Evolutionary conservation across 2,113 vertebrate genomes (phyloP).

Genomic region (Oncorhynchus gorbuscha): DNA sequence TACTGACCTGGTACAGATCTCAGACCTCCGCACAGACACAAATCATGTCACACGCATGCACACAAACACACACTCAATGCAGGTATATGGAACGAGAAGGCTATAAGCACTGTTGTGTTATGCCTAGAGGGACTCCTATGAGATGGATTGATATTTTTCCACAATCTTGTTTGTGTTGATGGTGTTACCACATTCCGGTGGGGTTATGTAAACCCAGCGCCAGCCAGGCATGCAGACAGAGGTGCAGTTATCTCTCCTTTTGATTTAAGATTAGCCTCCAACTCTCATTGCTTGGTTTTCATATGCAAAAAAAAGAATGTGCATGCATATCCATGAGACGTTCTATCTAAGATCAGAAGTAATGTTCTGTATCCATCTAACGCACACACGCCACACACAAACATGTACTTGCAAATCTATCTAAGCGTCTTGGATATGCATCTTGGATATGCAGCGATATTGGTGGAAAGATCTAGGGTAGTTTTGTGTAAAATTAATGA

Average conservation of each 20-base stretch:
- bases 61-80: no score
- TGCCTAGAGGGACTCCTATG: neutral
- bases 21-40: no score
- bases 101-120: neutral
- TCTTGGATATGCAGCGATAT: neutral
- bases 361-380: conserved; percentile 24
- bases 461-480: neutral
- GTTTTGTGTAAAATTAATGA: neutral
- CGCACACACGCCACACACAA: neutral
- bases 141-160: neutral
- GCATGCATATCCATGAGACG: conserved; percentile 6
- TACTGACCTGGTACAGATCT: no score
- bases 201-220: conserved; percentile 10
- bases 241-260: conserved; percentile 2
- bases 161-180: neutral
- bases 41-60: no score
- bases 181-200: neutral
- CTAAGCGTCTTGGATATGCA: neutral
- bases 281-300: conserved; percentile 19
- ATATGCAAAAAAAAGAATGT: conserved; percentile 25
- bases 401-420: conserved; percentile 8
- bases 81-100: neutral
- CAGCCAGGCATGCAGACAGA: conserved; percentile 14
- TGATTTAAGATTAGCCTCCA: neutral
- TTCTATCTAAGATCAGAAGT: conserved; percentile 4